Evolutionary conservation across 2,888 invertebrate genomes (phyloP), one percentile per base, ranked within the genome.

Genomic region (Herminia tarsipennalis): DNA sequence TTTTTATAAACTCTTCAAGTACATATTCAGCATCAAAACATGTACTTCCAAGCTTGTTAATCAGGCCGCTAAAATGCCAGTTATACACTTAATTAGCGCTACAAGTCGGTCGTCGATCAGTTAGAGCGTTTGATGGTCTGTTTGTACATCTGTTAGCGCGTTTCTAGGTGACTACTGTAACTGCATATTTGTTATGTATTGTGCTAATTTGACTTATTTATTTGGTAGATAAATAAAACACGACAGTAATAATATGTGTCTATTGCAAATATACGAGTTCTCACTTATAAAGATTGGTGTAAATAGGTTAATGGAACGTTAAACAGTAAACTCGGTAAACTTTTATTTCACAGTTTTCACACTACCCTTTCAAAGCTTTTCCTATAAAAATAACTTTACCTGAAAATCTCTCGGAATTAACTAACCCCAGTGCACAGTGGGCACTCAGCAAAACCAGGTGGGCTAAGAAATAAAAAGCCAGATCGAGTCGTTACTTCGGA

Each of bases 61-160:
- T 60, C 8, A 57, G 32, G 29, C 29, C 33, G 65, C 64, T 61
- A 65, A 68, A 66, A 52, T 32, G 41, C 28, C 52, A 51, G 62
- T 70, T 69, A 70, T 50, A 55, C 35, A 43, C 40, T 34, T 50
- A 48, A 69, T 74, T 73, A 70, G 49, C 67, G 51, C 57, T 39
- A 42, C 33, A 49, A 56, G 40, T 64, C 57, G 65, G 66, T 68
- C 65, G 62, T 39, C 40, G 53, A 54, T 61, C 58, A 61, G 55
- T 74, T 75, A 72, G 55, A 70, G 52, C 34, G 50, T 72, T 66
- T 69, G 70, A 74, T 71, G 66, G 65, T 45, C 54, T 75, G 63
- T 76, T 71, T 66, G 59, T 56, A 3, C 22, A 40, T 59, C n/a
- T 53, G 43, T 76, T 73, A 73, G 58, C 59, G 38, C n/a, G 35